phyloP scores from a whole-genome alignment of 2,797 vertebrate genomes.

The Psittacula derbiana region DNA sequence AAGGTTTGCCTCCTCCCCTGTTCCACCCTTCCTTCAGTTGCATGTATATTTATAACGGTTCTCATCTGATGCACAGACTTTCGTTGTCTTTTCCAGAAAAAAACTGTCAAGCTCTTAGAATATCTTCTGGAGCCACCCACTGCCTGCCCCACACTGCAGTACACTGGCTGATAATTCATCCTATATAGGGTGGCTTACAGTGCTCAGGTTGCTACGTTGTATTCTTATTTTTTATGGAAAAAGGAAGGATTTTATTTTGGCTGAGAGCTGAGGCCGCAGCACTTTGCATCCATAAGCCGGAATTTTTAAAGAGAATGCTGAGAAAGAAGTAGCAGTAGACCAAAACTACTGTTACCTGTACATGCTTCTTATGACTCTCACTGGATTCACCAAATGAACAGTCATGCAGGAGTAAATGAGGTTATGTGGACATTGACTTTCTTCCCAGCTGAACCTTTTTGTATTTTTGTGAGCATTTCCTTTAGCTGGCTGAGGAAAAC shows the following conservation, averaged over 20 bases:
- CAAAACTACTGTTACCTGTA: neutral
- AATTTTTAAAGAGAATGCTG: neutral
- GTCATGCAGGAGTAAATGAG: neutral
- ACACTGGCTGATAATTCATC: neutral
- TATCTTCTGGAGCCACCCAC: neutral
- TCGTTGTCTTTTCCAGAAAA: neutral
- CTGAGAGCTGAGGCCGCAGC: neutral
- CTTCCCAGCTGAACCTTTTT: neutral
- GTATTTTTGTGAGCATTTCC: neutral
- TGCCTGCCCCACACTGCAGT: neutral
- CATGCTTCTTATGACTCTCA: neutral
- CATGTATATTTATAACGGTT: neutral
- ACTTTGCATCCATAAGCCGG: neutral
- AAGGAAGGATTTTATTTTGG: neutral
- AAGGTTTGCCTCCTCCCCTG: neutral
- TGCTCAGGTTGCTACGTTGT: neutral
- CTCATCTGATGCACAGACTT: neutral
- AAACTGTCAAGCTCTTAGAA: neutral
- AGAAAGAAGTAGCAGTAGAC: neutral
- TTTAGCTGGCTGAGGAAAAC: neutral
- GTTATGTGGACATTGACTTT: neutral
- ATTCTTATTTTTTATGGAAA: neutral
- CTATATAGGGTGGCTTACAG: neutral
- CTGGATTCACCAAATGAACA: neutral
- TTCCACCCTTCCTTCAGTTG: neutral